Conservation (phyloP, 2,113 vertebrate species). For the Dunckerocampus dactyliophorus region DNA sequence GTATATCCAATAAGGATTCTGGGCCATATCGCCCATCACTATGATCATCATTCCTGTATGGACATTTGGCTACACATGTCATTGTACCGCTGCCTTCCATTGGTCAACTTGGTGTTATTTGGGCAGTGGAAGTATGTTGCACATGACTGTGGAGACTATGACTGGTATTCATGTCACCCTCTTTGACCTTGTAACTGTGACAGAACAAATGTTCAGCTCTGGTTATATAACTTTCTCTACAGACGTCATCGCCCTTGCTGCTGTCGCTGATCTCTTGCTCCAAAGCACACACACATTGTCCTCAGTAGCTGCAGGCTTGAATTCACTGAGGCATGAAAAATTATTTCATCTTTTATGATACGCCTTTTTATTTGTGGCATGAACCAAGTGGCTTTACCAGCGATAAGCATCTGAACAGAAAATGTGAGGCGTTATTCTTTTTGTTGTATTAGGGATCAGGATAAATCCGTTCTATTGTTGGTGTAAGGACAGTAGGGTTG, state of each 20-base stretch:
- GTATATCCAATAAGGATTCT: no score
- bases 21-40: no score
- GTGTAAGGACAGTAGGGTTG: no score
- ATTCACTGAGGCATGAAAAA: constrained; percentile 44
- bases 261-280: constrained; percentile 56
- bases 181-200: constrained; percentile 67
- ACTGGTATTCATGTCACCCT: constrained; percentile 66
- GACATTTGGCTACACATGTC: neutral
- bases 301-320: constrained; percentile 40
- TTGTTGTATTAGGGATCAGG: no score
- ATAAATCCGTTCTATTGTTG: no score
- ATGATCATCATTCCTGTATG: neutral
- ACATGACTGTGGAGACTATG: constrained; percentile 65
- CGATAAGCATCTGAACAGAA: constrained; percentile 9
- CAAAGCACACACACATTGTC: constrained; percentile 51
- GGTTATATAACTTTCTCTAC: constrained; percentile 69
- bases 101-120: constrained; percentile 10
- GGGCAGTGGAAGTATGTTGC: constrained; percentile 48
- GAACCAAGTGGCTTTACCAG: constrained; percentile 2
- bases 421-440: neutral
- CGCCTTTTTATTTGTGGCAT: constrained; percentile 18
- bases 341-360: constrained; percentile 26
- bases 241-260: constrained; percentile 59
- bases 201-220: constrained; percentile 69
- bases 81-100: constrained; percentile 4